Evolutionary conservation across 2,888 invertebrate genomes (phyloP).

Genomic region (Noctuana brunneofusca): DNA sequence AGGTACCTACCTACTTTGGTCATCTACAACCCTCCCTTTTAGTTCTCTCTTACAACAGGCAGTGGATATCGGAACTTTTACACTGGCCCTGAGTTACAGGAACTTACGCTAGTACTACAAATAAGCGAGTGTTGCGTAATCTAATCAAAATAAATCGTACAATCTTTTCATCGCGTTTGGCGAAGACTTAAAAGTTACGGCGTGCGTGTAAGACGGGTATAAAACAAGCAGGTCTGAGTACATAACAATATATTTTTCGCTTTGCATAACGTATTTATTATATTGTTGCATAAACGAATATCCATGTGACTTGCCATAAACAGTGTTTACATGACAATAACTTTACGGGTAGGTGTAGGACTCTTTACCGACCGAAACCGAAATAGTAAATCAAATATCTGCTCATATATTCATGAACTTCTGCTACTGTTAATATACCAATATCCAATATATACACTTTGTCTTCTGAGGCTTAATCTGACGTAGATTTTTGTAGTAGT

Average conservation of each 20-base stretch:
- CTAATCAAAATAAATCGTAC: conserved; percentile 1
- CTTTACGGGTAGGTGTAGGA: not conserved
- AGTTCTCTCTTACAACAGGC: too few species aligned
- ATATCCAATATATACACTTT: conserved; percentile 2
- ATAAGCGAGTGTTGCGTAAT: not conserved
- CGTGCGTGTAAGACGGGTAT: not conserved
- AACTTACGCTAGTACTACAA: not conserved
- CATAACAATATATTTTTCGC: conserved; percentile 9
- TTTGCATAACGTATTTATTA: conserved; percentile 8
- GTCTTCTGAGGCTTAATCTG: conserved; percentile 32
- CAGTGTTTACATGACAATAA: not conserved
- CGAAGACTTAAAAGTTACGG: not conserved
- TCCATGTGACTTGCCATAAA: conserved; percentile 5
- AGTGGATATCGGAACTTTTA: too few species aligned
- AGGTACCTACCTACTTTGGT: too few species aligned
- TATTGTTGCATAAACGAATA: conserved; percentile 16
- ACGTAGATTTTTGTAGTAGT: conserved; percentile 37
- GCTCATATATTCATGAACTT: not conserved
- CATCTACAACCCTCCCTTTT: too few species aligned
- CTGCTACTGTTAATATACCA: not conserved
- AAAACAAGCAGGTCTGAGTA: conserved; percentile 1
- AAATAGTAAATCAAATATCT: not conserved
- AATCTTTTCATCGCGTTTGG: conserved; percentile 2
- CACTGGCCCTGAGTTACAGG: too few species aligned
- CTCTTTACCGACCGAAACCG: too few species aligned